Evolutionary conservation across 2,113 vertebrate genomes (phyloP), one percentile per base, ranked within the genome.

Genomic region (Cebus imitator): DNA sequence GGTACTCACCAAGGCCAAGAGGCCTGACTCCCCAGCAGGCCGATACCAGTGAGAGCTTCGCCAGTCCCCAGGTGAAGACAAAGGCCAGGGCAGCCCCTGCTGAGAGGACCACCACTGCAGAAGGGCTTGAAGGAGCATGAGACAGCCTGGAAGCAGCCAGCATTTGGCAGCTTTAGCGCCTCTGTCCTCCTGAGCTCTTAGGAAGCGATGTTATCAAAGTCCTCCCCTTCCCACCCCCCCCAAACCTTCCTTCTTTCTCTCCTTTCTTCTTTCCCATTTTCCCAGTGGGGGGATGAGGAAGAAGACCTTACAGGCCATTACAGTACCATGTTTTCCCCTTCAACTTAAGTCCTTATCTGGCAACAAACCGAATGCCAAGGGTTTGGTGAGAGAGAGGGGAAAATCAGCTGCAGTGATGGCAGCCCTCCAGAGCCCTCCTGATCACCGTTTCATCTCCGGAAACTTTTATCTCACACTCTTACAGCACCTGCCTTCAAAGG

Each of bases 401-500:
- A 68, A 94, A 87, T 40, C 79, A 40, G 86, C 16, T 37, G 68
- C 55, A 6, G 13, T 16, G n/a, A 75, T 58, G 40, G 75, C 68
- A 87, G 80, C 73, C 68, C 58, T 86, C 73, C 17, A 45, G 89
- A 82, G 81, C 79, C 73, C 91, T 93, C 72, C 93, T 92, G 92
- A 61, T 81, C 84, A 73, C 16, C 3, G 0, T 88, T 96, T 97
- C 72, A 76, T 97, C 85, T 94, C 89, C 2, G 30, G 96, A 87
- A 95, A 82, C 79, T 87, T 92, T 96, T 43, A 80, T 97, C 94
- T 96, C 91, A 13, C 17, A 4, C 68, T 48, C 50, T 81, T 40
- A 81, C 11, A 92, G 90, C 94, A 95, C 68, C 94, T 97, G 93
- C 83, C 55, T 96, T 95, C 96, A 97, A 93, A 97, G 92, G 25